phyloP scores from a whole-genome alignment of 2,888 invertebrate genomes.

The Sminthurinus aureus region DNA sequence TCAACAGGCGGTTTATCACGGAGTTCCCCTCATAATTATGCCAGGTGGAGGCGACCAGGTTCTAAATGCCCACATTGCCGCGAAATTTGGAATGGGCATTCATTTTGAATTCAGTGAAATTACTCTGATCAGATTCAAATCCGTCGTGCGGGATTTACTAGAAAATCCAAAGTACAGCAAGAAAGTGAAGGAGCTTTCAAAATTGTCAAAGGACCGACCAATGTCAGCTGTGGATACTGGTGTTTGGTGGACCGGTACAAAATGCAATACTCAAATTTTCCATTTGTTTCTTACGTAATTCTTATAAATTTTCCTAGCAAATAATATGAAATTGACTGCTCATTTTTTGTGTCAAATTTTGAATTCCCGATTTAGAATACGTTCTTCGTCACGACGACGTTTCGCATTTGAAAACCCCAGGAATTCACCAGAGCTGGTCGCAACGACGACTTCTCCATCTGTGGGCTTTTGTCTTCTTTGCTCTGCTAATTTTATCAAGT shows the following conservation, averaged over 20 bases:
- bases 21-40: not conserved
- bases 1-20: not conserved
- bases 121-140: not conserved
- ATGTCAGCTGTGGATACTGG: not conserved
- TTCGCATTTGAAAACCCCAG: too few relatives aligned
- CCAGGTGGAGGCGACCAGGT: not conserved
- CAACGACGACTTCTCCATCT: too few relatives aligned
- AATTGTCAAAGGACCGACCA: not conserved
- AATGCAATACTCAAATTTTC: too few relatives aligned
- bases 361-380: too few relatives aligned
- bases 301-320: too few relatives aligned
- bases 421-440: too few relatives aligned
- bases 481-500: too few relatives aligned
- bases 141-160: not conserved
- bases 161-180: not conserved
- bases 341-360: too few relatives aligned
- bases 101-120: not conserved
- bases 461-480: too few relatives aligned
- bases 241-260: not conserved
- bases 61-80: not conserved
- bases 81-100: not conserved
- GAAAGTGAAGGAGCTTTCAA: not conserved
- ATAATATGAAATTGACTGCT: too few relatives aligned
- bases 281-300: too few relatives aligned
- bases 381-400: too few relatives aligned